These are phyloP conservation scores for Cephus runcator DNA, from an alignment of 2,888 invertebrate species.

Conservation along the genomic window DNA sequence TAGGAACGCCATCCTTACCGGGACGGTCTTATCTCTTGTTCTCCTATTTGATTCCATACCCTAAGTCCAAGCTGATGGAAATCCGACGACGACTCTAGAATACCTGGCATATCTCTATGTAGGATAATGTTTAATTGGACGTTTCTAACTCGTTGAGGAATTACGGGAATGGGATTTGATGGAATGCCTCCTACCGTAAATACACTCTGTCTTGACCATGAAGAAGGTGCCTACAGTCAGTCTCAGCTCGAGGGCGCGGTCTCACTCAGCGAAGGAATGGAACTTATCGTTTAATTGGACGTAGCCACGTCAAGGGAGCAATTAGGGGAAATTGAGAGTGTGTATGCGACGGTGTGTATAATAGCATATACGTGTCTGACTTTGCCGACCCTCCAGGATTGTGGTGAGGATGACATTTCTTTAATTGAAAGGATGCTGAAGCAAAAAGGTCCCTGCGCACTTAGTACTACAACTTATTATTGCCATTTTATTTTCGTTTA, in stretches of 20 bases:
- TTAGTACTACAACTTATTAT: neutral
- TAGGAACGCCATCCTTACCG: neutral
- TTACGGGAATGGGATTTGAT: neutral
- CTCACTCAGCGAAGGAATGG: conserved; percentile 15
- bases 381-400: neutral
- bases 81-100: neutral
- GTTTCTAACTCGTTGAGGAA: conserved; percentile 1
- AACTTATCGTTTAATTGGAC: conserved; percentile 26
- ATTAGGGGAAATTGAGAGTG: conserved; percentile 17
- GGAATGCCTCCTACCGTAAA: neutral
- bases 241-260: neutral
- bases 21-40: neutral
- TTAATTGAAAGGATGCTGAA: neutral
- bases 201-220: neutral
- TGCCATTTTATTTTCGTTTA: no score
- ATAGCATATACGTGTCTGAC: neutral
- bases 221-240: neutral
- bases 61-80: neutral
- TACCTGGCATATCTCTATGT: neutral
- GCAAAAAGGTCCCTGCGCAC: neutral
- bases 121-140: conserved; percentile 29
- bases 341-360: neutral
- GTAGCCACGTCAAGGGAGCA: conserved; percentile 21
- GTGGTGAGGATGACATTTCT: neutral
- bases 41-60: neutral